A percentile compares a stretch with the other conserved stretches of the same genome.
phyloP scores from a whole-genome alignment of 2,113 vertebrate species.

The Nyctereutes procyonoides region DNA sequence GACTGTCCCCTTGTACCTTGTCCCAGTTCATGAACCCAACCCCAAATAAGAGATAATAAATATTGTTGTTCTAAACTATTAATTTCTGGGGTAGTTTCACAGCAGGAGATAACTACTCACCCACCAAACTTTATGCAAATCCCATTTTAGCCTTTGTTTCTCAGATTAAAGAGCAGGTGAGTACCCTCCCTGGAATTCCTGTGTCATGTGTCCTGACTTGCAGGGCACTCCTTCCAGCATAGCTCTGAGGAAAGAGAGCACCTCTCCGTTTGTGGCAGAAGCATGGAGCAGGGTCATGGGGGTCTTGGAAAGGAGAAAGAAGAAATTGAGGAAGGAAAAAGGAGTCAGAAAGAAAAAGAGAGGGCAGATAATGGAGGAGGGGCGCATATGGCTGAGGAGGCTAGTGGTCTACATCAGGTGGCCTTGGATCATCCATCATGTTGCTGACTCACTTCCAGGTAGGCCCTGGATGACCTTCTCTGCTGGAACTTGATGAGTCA shows the following conservation, averaged over 20 bases:
- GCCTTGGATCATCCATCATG: background rate
- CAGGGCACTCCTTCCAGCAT: background rate
- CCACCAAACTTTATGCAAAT: background rate
- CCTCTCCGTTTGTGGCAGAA: background rate
- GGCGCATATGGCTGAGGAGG: background rate
- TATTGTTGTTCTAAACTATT: background rate
- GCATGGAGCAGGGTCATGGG: background rate
- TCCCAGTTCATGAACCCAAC: background rate
- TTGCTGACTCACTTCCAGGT: background rate
- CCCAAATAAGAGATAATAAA: background rate
- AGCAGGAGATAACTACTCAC: background rate
- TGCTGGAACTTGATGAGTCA: conserved; percentile 45
- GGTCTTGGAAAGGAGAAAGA: background rate
- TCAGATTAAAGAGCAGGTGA: background rate
- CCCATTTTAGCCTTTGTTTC: background rate
- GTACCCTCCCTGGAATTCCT: background rate
- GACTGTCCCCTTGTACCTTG: background rate
- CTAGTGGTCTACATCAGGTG: background rate
- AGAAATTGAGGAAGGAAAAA: background rate
- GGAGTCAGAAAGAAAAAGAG: background rate
- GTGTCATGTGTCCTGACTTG: background rate
- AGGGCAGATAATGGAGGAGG: background rate
- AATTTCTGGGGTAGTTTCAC: background rate
- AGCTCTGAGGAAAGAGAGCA: background rate
- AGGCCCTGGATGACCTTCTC: background rate